Evolutionary conservation across 2,113 vertebrate species (phyloP), one percentile per base, ranked within the genome.

Genomic region (Eubucco bourcierii): DNA sequence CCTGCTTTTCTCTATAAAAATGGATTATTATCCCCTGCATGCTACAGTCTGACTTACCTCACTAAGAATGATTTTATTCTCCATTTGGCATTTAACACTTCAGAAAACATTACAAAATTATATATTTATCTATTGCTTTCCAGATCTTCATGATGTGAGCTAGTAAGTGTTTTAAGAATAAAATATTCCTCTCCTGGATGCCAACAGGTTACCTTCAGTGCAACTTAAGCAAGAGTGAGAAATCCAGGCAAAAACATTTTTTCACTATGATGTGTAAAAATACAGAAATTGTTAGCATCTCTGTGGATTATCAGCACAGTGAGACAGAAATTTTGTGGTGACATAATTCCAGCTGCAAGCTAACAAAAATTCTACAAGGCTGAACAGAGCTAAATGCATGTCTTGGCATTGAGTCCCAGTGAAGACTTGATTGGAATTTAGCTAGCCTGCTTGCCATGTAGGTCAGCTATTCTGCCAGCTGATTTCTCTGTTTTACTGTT

Each of bases 161-260:
- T 80, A 75, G 72, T 77, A 55, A 75, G 50, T 5, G 37, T 28
- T 28, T 33, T 79, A 83, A 87, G 15, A 46, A 73, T 9, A 73
- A 96, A 96, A 86, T 60, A 52, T 78, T 83, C 74, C 94, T 84
- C 73, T n/a, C 87, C 46, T 66, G 16, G 87, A 78, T 34, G 28
- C 60, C 60, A 84, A 81, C 85, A 66, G 56, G 55, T 44, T 34
- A 20, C 39, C 55, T 65, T 73, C 80, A 56, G 0, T 80, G 83
- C 60, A 88, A 61, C 31, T 10, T 19, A 92, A 81, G 60, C 77
- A 87, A 86, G 78, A 95, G 87, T 80, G 88, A 37, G 37, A 93
- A 85, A 90, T n/a, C 63, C 64, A 86, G 61, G 72, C 76, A 82
- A 96, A 95, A 68, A 68, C 37, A 59, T 63, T 56, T 89, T 91